Evolutionary conservation across 1,140 invertebrate species (phyloP), one percentile per base, ranked within the genome.

Genomic region (Drosophila ambigua): DNA sequence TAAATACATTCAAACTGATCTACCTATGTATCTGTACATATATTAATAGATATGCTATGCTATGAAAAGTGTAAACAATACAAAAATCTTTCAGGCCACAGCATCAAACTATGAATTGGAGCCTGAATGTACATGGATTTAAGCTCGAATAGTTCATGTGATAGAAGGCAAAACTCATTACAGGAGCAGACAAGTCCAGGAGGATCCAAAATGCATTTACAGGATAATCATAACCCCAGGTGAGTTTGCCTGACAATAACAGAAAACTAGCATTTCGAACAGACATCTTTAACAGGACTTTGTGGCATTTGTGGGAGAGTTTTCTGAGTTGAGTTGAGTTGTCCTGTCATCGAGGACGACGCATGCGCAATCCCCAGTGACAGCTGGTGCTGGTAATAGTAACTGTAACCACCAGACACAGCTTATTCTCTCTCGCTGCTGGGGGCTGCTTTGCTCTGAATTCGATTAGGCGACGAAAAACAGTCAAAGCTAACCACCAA

Each of bases 121-220:
- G 35, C 4, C 11, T 13, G 13, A 13, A 39, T 39, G 11, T 39
- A 13, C 9, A 57, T 45, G 24, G 24, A 28, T 24, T 28, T 26
- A 11, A 13, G n/a, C 24, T 31, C 31, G 31, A 8, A 8, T 13
- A 39, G 35, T 11, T 39, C 35, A 35, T 35, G 31, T 39, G 35
- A 35, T 11, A 35, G 11, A 35, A 50, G 13, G 24, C 9, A 2
- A 41, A 16, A 26, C 13, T 58, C 2, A 20, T 2, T n/a, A 26
- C 15, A 23, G 24, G 16, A 61, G 13, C 20, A 26, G 11, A 41
- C 20, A 23, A 62, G n/a, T 5, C 13, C 16, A 53, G 15, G 9
- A 28, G 16, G 11, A 24, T 20, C 8, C 48, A 57, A 20, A 41
- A 83, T 83, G 79, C 79, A 83, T 83, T 83, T 83, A 83, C 79